Percentiles rank a stretch among this genome's conserved stretches.
phyloP scores from a whole-genome alignment of 2,888 invertebrate genomes.

The Tachina lurida region DNA sequence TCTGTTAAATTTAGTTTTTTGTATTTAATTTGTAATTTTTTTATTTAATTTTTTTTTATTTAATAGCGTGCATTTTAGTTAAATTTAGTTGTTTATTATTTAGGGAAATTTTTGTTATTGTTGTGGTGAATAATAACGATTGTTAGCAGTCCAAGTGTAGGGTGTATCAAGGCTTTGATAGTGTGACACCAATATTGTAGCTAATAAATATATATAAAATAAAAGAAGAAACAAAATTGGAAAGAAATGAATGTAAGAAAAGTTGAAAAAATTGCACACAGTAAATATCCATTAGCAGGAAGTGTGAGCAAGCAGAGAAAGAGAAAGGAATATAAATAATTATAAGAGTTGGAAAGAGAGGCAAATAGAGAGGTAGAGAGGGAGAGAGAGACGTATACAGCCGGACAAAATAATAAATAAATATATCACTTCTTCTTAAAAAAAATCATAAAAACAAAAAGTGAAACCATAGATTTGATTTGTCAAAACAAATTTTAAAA shows the following conservation, averaged over 20 bases:
- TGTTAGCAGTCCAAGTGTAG: slow-evolving; percentile 81
- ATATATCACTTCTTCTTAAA: background rate
- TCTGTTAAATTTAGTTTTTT: slow-evolving; percentile 3
- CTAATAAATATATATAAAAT: slow-evolving; percentile 73
- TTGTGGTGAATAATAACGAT: slow-evolving; percentile 75
- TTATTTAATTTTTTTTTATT: slow-evolving; percentile 24
- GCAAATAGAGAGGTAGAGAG: background rate
- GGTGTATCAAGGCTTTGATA: slow-evolving; percentile 83
- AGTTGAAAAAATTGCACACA: slow-evolving; percentile 56
- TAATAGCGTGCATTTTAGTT: slow-evolving; percentile 57
- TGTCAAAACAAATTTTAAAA: no score
- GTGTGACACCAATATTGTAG: slow-evolving; percentile 82
- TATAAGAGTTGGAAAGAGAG: background rate
- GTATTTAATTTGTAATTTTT: slow-evolving; percentile 6
- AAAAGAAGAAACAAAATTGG: slow-evolving; percentile 40
- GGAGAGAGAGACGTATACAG: slow-evolving; percentile 25
- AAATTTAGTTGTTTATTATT: slow-evolving; percentile 59
- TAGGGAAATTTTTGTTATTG: slow-evolving; percentile 72
- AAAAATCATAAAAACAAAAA: slow-evolving; percentile 26
- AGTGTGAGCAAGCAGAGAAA: slow-evolving; percentile 29
- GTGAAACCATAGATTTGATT: slow-evolving; percentile 20
- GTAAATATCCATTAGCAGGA: slow-evolving; percentile 22
- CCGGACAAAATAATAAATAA: slow-evolving; percentile 36
- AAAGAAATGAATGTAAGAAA: slow-evolving; percentile 68
- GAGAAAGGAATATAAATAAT: background rate